Evolutionary conservation across 2,888 invertebrate species (phyloP).

Genomic region (Automeris io): DNA sequence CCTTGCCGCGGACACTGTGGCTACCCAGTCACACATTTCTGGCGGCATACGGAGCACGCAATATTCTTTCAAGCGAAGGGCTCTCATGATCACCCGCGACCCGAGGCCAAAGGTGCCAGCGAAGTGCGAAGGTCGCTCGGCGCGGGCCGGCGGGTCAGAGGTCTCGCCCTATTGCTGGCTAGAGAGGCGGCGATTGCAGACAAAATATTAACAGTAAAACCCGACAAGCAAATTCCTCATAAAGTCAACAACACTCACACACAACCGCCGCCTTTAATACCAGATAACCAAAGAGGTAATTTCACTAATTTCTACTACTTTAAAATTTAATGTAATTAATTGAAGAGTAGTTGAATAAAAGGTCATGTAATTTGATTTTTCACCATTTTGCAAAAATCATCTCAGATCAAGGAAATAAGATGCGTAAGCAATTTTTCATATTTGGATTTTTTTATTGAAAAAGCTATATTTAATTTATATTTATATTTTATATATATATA

Average conservation of each 20-base stretch:
- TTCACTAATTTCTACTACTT: background rate
- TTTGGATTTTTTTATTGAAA: too few species aligned
- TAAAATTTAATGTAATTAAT: too few species aligned
- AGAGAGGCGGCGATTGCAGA: constrained; percentile 85
- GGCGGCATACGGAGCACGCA: constrained; percentile 95
- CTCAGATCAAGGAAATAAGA: too few species aligned
- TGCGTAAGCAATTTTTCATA: too few species aligned
- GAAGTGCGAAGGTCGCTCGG: constrained; percentile 86
- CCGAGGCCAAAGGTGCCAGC: constrained; percentile 94
- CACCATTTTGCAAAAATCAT: too few species aligned
- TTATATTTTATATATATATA: too few species aligned
- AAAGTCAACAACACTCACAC: constrained; percentile 47
- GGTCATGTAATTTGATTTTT: too few species aligned
- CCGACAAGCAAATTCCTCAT: constrained; percentile 52
- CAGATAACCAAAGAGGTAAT: constrained; percentile 82
- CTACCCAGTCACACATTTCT: constrained; percentile 98
- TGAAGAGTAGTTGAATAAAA: too few species aligned
- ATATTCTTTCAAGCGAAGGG: constrained; percentile 99
- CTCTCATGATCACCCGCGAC: constrained; percentile 94
- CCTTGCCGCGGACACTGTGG: constrained; percentile 97
- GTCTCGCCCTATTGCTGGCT: constrained; percentile 85
- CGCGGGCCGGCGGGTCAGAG: constrained; percentile 85
- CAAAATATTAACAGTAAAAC: constrained; percentile 69
- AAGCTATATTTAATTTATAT: too few species aligned
- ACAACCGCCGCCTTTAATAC: constrained; percentile 80